These are phyloP conservation scores for Drosophila monieri DNA, from an alignment of 2,888 invertebrate genomes.

Conservation along the genomic window DNA sequence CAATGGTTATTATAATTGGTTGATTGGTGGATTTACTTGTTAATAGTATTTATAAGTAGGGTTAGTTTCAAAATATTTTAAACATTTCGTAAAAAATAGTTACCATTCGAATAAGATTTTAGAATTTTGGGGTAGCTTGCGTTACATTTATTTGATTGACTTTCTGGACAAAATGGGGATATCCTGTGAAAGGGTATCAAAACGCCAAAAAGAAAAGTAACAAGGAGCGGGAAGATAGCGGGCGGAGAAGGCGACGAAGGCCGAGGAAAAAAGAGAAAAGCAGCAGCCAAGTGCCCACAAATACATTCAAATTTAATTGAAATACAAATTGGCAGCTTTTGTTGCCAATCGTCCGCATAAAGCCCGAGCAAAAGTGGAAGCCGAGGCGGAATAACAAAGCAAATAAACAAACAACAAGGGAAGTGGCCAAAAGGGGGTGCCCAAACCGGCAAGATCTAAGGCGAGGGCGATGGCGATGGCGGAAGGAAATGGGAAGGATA, in stretches of 20 bases:
- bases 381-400: slow-evolving; percentile 26
- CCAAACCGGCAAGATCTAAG: not conserved
- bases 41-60: too few relatives aligned
- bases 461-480: not conserved
- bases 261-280: slow-evolving; percentile 2
- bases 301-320: slow-evolving; percentile 63
- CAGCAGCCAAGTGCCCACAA: slow-evolving; percentile 52
- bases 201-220: not conserved
- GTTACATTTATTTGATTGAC: not conserved
- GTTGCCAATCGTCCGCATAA: slow-evolving; percentile 49
- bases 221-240: not conserved
- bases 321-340: slow-evolving; percentile 65
- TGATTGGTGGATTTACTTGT: too few relatives aligned
- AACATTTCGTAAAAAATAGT: too few relatives aligned
- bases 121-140: too few relatives aligned
- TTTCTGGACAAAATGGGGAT: not conserved
- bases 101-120: too few relatives aligned
- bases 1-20: too few relatives aligned
- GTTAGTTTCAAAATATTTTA: too few relatives aligned
- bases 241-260: slow-evolving; percentile 9
- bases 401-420: slow-evolving; percentile 29
- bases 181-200: not conserved
- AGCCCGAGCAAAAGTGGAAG: slow-evolving; percentile 20
- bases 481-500: not conserved
- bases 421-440: not conserved